Base-by-base conservation (phyloP, 2,888 invertebrate genomes). In the Anticlea derivata region DNA sequence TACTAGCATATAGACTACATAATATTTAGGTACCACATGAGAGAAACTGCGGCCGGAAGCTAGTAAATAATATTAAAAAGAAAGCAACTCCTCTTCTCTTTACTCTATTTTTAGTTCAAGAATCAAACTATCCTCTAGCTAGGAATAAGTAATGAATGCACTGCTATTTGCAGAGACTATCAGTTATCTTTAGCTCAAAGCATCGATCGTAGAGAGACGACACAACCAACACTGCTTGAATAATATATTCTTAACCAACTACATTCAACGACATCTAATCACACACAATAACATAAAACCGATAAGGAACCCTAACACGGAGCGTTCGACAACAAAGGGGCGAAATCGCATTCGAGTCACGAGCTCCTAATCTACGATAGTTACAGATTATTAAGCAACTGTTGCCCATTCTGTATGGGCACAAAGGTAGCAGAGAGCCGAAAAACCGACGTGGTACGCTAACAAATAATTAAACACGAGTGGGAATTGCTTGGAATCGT, bases 381-480 rank as follows among this genome's bases (percentile, higher is more conserved):
- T 73, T 73, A 74, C 68, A 68, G 68, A 75, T 78, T 78, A 79
- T 78, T 74, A 72, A 68, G 62, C 67, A 74, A 73, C 67, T 62
- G 63, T 71, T 73, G 67, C 66, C 67, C 52, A 64, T 70, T 73
- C 55, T 54, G 65, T 70, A 65, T 58, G 52, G 64, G 55, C 62
- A 63, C 49, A 65, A 67, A 72, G 65, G 68, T 66, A 66, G 70
- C 66, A 65, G 66, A 63, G 61, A 58, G 48, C 68, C 61, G 60
- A 69, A 74, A 68, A 72, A 60, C 61, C 55, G 63, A 51, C 60
- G 60, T 72, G 70, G 58, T 67, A 56, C 47, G 50, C 55, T 50
- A 66, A 67, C 63, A 61, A 66, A 64, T 64, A 69, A 69, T 70
- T 71, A 68, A 62, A 60, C 51, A 48, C 55, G 40, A 37, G 33